Evolutionary conservation across 2,797 vertebrate species (phyloP), one percentile per base, ranked within the genome.

Genomic region (Kryptopterus vitreolus): DNA sequence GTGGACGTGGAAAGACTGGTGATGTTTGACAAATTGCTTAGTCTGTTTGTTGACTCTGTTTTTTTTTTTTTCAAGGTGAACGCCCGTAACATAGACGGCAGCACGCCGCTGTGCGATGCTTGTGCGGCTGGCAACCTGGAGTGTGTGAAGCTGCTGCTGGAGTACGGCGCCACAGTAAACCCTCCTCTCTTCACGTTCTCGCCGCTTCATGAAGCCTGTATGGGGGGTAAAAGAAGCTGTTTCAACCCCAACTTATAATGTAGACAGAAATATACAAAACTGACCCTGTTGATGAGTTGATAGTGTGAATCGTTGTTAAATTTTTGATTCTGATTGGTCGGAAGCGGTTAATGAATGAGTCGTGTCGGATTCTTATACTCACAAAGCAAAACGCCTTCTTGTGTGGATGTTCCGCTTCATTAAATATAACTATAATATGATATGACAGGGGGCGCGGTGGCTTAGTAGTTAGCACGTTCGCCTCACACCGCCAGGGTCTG

Each of bases 131-230:
- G 96, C 0, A 98, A 94, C 86, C 46, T 96, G 0, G 95, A 96
- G 48, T 98, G 97, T 38, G 94, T 91, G 1, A 88, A 90, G 70
- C 86, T 98, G 83, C 87, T 99, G 86, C 88, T 99, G 68, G 89
- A 94, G 0, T 86, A 95, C 0, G 96, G 97, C 0, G 97, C 97
- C 12, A 94, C 91, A 61, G 95, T 96, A 0, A 98, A 99, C 88
- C 96, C 96, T 0, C 94, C 94, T 0, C 92, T 97, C 3, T 96
- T 95, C 84, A 97, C 95, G 0, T 96, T 96, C 0, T 96, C 97
- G 0, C 97, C 97, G 0, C 94, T 99, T 55, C 97, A 98, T 0
- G 97, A 98, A 84, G 96, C 97, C 89, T 98, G 97, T 89, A 95
- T 97, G 91, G 95, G 91, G 0, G 97, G 97, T 97, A 83, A 92